Conservation (phyloP, 2,888 invertebrate genomes). For the Nipponacmea schrenckii region DNA sequence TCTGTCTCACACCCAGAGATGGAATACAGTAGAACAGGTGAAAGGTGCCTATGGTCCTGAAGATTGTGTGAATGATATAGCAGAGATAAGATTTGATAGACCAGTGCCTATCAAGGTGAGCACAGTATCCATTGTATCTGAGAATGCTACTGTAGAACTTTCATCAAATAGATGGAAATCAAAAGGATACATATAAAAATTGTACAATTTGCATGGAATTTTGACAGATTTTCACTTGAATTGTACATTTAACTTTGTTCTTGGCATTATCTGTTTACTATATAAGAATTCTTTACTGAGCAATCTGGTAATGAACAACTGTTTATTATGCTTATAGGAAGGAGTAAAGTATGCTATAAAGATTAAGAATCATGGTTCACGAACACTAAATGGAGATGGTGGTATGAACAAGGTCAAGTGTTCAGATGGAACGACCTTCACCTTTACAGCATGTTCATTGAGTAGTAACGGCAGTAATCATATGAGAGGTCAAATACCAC, state of each 20-base stretch:
- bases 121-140: neutral
- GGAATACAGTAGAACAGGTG: conserved; percentile 87
- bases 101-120: conserved; percentile 84
- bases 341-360: conserved; percentile 89
- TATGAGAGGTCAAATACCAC: conserved; percentile 93
- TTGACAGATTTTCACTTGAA: too few relatives aligned
- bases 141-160: too few relatives aligned
- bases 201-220: too few relatives aligned
- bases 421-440: conserved; percentile 90
- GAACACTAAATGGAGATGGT: conserved; percentile 94
- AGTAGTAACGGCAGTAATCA: conserved; percentile 97
- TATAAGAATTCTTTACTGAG: too few relatives aligned
- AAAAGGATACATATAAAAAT: too few relatives aligned
- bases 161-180: too few relatives aligned
- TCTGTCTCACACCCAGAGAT: conserved; percentile 70
- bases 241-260: too few relatives aligned
- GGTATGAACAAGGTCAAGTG: conserved; percentile 89
- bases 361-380: conserved; percentile 87
- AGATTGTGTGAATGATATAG: conserved; percentile 83
- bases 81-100: conserved; percentile 89
- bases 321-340: conserved; percentile 72
- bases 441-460: conserved; percentile 89
- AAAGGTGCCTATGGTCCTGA: conserved; percentile 86
- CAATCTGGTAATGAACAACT: too few relatives aligned
- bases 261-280: too few relatives aligned